phyloP scores from a whole-genome alignment of 30 jellyfish, hydroid and myxozoan species.

The Hydractinia echinata region DNA sequence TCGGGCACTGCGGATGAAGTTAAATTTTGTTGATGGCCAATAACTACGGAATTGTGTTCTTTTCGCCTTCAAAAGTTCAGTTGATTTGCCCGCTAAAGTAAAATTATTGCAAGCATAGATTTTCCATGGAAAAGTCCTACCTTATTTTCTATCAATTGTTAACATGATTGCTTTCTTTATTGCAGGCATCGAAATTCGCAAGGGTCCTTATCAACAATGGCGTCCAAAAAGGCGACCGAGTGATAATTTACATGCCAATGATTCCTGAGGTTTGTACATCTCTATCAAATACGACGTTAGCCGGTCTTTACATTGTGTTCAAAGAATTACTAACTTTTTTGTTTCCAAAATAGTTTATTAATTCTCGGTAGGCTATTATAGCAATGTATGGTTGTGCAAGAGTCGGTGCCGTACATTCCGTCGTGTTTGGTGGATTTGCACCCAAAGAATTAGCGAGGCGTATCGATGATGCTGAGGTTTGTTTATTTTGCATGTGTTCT shows the following conservation, averaged over 20 bases:
- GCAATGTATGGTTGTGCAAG: conserved; percentile 98
- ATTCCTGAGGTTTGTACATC: conserved; percentile 76
- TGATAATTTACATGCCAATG: conserved; percentile 96
- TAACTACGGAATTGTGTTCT: too few relatives aligned
- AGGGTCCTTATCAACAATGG: conserved; percentile 77
- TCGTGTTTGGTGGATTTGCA: conserved; percentile 98
- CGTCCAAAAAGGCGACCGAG: conserved; percentile 92
- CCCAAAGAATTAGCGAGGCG: conserved; percentile 93
- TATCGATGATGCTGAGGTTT: conserved; percentile 79
- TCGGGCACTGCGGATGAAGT: too few relatives aligned
- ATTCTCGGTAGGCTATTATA: conserved; percentile 54
- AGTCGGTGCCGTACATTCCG: conserved; percentile 92
- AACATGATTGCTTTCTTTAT: neutral
- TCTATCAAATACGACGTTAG: neutral
- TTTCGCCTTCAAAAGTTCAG: too few relatives aligned
- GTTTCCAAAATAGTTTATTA: neutral
- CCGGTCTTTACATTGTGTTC: neutral
- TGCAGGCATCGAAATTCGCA: conserved; percentile 87
- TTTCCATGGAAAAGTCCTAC: neutral
- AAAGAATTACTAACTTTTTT: neutral
- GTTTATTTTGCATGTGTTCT: neutral
- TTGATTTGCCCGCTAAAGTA: too few relatives aligned
- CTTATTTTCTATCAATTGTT: neutral
- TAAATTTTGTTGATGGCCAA: too few relatives aligned
- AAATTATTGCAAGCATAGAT: neutral